A percentile compares a stretch with the other conserved stretches of the same genome.
phyloP scores from a whole-genome alignment of 2,888 invertebrate genomes.

The Prenolepis imparis region DNA sequence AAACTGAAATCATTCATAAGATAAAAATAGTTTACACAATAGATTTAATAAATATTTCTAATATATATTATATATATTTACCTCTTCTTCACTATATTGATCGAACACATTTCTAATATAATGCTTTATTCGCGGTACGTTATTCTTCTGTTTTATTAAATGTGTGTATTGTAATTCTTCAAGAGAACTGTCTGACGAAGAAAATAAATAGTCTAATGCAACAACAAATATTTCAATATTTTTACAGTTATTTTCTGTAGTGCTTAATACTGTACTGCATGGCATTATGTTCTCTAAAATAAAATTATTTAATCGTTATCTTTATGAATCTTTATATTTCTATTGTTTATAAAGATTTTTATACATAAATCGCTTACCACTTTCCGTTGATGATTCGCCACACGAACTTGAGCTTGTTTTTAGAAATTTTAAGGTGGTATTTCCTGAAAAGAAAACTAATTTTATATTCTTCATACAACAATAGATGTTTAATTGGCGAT shows the following conservation, averaged over 20 bases:
- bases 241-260: conserved; percentile 8
- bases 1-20: conserved; percentile 6
- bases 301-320: background rate
- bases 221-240: background rate
- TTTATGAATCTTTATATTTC: conserved; percentile 10
- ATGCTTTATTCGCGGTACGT: background rate
- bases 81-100: conserved; percentile 9
- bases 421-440: background rate
- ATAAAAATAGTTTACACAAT: conserved; percentile 4
- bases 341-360: background rate
- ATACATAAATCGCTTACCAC: background rate
- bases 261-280: background rate
- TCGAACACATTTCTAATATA: background rate
- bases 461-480: background rate
- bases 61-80: conserved; percentile 15
- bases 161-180: conserved; percentile 14
- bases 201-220: conserved; percentile 6
- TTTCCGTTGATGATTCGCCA: background rate
- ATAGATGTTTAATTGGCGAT: background rate
- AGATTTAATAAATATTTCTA: conserved; percentile 15
- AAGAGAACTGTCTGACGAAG: conserved; percentile 8
- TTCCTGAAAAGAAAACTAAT: background rate
- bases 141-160: background rate
- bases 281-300: conserved; percentile 4
- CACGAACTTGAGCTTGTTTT: background rate